These are phyloP conservation scores for Morinoia aosen DNA, from an alignment of 2,888 invertebrate genomes.

Conservation along the genomic window DNA sequence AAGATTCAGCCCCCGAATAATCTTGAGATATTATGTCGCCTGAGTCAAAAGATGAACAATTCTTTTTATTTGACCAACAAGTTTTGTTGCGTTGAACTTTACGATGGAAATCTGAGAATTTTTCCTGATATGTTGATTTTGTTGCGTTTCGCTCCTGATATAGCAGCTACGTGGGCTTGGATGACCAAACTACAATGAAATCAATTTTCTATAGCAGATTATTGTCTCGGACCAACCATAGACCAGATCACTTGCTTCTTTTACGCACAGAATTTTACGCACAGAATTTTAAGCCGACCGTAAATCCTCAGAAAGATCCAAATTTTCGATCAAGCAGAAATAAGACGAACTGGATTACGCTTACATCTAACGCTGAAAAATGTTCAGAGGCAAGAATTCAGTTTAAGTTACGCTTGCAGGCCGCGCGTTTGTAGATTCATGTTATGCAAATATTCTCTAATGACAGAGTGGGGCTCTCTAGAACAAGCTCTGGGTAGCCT, in stretches of 20 bases:
- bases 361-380: not conserved
- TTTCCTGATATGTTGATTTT: too few species aligned
- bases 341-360: not conserved
- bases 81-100: too few species aligned
- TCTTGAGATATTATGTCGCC: too few species aligned
- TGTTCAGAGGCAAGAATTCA: not conserved
- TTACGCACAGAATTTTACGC: not conserved
- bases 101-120: too few species aligned
- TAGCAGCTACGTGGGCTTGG: too few species aligned
- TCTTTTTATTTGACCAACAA: too few species aligned
- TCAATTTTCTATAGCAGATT: too few species aligned
- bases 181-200: not conserved
- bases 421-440: not conserved
- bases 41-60: too few species aligned
- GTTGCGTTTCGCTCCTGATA: too few species aligned
- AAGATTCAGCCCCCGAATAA: too few species aligned
- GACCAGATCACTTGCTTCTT: not conserved
- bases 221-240: too few species aligned
- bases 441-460: constrained; percentile 32
- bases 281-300: not conserved
- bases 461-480: not conserved
- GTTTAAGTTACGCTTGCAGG: not conserved
- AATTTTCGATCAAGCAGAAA: not conserved
- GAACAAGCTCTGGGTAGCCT: constrained; percentile 17
- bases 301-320: not conserved